A percentile compares a stretch with the other conserved stretches of the same genome.
These are phyloP conservation scores for Biston stratarius DNA, from an alignment of 2,888 invertebrate species.

Conservation along the genomic window DNA sequence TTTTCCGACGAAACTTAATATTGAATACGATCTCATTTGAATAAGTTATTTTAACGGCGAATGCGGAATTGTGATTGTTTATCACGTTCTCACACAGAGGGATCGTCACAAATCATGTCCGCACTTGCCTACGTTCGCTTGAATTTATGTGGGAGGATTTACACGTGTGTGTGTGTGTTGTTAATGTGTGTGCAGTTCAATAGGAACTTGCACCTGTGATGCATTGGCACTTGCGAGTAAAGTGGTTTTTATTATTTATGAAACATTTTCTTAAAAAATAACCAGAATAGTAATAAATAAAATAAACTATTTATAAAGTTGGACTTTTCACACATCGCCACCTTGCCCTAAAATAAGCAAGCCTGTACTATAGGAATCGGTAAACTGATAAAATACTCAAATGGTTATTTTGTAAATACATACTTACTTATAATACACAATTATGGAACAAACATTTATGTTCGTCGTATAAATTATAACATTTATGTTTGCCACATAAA, in stretches of 20 bases:
- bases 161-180: slow-evolving; percentile 10
- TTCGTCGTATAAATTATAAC: too few relatives aligned
- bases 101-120: slow-evolving; percentile 35
- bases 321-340: too few relatives aligned
- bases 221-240: slow-evolving; percentile 2
- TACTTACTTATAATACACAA: too few relatives aligned
- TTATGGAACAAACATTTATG: too few relatives aligned
- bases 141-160: slow-evolving; percentile 30
- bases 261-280: too few relatives aligned
- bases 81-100: slow-evolving; percentile 30
- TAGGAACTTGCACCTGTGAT: slow-evolving; percentile 22
- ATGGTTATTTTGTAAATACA: too few relatives aligned
- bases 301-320: too few relatives aligned
- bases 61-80: slow-evolving; percentile 42
- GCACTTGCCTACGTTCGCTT: slow-evolving; percentile 22
- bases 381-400: too few relatives aligned
- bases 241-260: slow-evolving; percentile 1
- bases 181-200: slow-evolving; percentile 16
- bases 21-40: slow-evolving; percentile 52
- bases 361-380: too few relatives aligned
- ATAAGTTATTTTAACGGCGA: slow-evolving; percentile 51
- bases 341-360: too few relatives aligned
- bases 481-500: too few relatives aligned
- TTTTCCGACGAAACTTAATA: slow-evolving; percentile 47
- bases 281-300: too few relatives aligned